Base-by-base conservation (phyloP, 2,888 invertebrate genomes). In the Catocala sponsa region DNA sequence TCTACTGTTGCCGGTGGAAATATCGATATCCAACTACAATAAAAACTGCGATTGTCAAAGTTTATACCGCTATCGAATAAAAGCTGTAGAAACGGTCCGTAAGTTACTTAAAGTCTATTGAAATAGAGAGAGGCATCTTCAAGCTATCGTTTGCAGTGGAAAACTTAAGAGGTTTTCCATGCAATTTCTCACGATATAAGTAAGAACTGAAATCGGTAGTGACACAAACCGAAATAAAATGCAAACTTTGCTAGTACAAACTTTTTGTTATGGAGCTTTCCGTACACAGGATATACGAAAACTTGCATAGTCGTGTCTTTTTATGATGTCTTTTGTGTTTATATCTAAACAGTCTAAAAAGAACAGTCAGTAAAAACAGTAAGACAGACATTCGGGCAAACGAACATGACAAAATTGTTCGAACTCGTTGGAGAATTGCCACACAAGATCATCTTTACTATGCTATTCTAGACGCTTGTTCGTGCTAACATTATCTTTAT, bases 21-120 rank as follows among this genome's bases (percentile, higher is more conserved):
- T 74, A 81, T 75, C 71, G 63, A 66, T 70, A 74, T 67, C 72
- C 50, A 60, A 78, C 76, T 78, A 74, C 77, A 79, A 73, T 82
- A 79, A 81, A 82, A 81, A 77, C 76, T 72, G 63, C 72, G 66
- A 79, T 82, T 82, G 60, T 63, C 65, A 63, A 81, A 81, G 70
- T 81, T 82, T 79, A 78, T 74, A 74, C 70, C 55, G 72, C 63
- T 66, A 49, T 65, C 70, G 63, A 70, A 67, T 64, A 53, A 50
- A 65, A 72, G 67, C 70, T 63, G 61, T 63, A 61, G 69, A 70
- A 74, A 71, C 68, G 76, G 73, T 75, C 71, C 61, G 69, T 66
- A 71, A 75, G 70, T 77, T 76, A 73, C 78, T 82, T 81, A 70
- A 76, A 71, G 78, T 77, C 77, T 75, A 76, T 71, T 76, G 72